phyloP scores from a whole-genome alignment of 1,140 invertebrate species.

The Potamilus streckersoni region DNA sequence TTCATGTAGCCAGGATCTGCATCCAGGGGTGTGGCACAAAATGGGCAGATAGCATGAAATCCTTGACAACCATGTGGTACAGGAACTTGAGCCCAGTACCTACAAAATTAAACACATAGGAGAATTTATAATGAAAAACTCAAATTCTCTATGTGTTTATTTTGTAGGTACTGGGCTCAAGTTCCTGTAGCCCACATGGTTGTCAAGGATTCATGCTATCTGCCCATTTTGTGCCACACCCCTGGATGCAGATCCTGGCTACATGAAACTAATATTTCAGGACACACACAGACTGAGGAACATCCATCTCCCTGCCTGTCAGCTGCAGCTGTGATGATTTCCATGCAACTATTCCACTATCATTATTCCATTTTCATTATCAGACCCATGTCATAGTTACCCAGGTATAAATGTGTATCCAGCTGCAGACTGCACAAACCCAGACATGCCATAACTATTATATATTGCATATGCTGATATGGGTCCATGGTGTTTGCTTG shows the following conservation, averaged over 20 bases:
- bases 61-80: constrained; percentile 99
- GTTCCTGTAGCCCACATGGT: constrained; percentile 97
- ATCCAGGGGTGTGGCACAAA: constrained; percentile 93
- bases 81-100: constrained; percentile 80
- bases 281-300: constrained; percentile 88
- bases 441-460: too few species aligned
- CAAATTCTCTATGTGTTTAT: neutral
- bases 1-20: constrained; percentile 89
- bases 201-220: constrained; percentile 96
- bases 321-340: too few species aligned
- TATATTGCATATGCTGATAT: too few species aligned
- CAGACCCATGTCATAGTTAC: too few species aligned
- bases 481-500: too few species aligned
- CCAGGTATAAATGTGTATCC: too few species aligned
- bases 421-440: too few species aligned
- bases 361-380: too few species aligned
- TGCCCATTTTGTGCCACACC: constrained; percentile 99
- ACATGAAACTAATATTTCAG: constrained; percentile 98
- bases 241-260: constrained; percentile 85
- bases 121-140: too few species aligned
- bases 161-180: constrained; percentile 73
- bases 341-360: too few species aligned
- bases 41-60: constrained; percentile 98
- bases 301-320: neutral
- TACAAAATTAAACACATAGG: constrained; percentile 44